Conservation (phyloP, 2,797 vertebrate genomes). For the Meda fulgida region DNA sequence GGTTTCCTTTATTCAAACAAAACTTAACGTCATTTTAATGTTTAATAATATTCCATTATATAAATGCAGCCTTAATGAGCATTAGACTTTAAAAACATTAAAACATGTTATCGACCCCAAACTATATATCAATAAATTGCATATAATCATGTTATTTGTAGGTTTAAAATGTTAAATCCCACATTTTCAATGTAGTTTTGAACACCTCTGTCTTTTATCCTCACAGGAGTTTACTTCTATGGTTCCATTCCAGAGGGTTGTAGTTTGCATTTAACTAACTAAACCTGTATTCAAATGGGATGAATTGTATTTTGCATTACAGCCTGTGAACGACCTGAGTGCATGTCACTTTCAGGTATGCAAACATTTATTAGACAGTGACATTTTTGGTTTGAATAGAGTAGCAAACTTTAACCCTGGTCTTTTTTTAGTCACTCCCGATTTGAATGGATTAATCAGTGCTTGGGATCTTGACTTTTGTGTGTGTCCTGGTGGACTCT, state of each 20-base stretch:
- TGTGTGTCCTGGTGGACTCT: neutral
- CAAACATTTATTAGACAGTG: neutral
- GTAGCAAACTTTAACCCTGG: neutral
- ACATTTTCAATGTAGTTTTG: neutral
- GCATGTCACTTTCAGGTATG: neutral
- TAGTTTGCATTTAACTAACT: neutral
- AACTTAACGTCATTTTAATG: too few species aligned
- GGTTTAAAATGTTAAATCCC: neutral
- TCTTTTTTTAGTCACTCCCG: neutral
- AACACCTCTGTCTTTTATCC: neutral
- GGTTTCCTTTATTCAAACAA: neutral
- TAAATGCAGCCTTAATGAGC: neutral
- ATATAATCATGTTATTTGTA: neutral
- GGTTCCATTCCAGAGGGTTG: neutral
- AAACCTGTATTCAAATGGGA: neutral
- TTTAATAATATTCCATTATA: neutral
- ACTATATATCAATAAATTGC: neutral
- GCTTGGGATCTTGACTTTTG: constrained; percentile 5
- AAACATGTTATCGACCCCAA: neutral
- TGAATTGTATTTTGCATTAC: neutral
- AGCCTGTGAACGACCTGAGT: neutral
- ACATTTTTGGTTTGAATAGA: neutral
- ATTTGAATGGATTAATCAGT: neutral
- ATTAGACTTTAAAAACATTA: too few species aligned
- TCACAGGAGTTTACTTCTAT: neutral